Evolutionary conservation across 2,888 invertebrate genomes (phyloP), one percentile per base, ranked within the genome.

Genomic region (Ditylenchus weischeri): DNA sequence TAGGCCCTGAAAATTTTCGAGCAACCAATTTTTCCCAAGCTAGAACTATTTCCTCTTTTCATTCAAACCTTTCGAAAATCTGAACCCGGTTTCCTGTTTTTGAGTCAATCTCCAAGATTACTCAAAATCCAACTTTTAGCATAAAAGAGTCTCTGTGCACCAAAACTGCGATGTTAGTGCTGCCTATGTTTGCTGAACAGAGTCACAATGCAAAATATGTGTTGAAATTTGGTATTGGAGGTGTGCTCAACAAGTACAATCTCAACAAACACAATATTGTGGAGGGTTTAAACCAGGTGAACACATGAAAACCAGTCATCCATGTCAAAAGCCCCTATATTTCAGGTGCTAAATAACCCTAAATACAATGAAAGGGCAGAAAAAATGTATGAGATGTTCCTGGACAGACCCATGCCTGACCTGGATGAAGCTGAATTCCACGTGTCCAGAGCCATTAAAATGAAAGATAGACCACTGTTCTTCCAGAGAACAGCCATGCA

Each of bases 141-240:
- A 36, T 72, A n/a, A 75, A 74, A 61, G 75, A 75, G 57, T 65
- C 74, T n/a, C 48, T 76, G 10, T 76, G 76, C 51, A 63, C 70
- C 2, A 64, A 58, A 19, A 72, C 72, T 13, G 75, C 76, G 11
- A 71, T 77, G 48, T 50, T 76, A 8, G 65, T 67, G 51, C 68
- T 76, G 72, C 76, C 76, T 0, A 54, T 76, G 13, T 76, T 74
- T 49, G 76, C 76, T 4, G 76, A 76, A 58, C 76, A 76, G 43
- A 38, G 70, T 15, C 68, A 68, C 38, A 76, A 76, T 63, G 68
- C 76, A 1, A 68, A 74, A 65, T 51, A 74, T 59, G 65, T 64
- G 51, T 47, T 66, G 43, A 67, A 64, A 48, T 66, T 65, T 47
- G 75, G 75, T 29, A 67, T 68, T 43, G 71, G 69, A 15, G 61